phyloP scores from a whole-genome alignment of 2,888 invertebrate genomes.

The Omphaloscelis lunosa region DNA sequence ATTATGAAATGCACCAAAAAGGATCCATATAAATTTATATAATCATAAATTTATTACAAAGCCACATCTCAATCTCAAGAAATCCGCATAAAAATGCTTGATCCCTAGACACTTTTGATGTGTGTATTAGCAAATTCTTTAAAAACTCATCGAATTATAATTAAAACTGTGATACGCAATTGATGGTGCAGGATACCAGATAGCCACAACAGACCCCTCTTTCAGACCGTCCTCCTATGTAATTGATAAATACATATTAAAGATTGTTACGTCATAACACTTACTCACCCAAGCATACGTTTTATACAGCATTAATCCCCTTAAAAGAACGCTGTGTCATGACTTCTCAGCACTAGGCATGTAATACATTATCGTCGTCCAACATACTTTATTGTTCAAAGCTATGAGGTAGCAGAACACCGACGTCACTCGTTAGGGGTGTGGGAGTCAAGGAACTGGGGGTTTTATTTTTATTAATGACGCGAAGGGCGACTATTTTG shows the following conservation, averaged over 20 bases:
- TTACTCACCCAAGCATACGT: neutral
- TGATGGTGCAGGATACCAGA: neutral
- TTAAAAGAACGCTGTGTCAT: constrained; percentile 44
- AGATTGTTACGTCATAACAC: constrained; percentile 10
- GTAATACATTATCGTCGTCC: constrained; percentile 57
- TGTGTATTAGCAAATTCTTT: no score
- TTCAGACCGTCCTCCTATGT: neutral
- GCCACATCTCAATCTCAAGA: no score
- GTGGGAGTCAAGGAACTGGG: neutral
- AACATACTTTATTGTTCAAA: constrained; percentile 41
- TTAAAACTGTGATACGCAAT: no score
- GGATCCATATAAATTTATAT: no score
- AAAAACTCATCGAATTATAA: no score
- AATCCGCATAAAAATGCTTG: no score
- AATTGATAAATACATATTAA: neutral
- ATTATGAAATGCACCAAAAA: no score
- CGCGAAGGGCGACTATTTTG: no score
- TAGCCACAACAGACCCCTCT: neutral
- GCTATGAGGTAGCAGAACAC: constrained; percentile 35
- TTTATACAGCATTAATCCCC: constrained; percentile 46
- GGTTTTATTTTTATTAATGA: no score
- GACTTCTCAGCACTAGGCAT: constrained; percentile 22
- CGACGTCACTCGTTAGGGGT: constrained; percentile 42
- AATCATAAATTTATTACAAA: no score
- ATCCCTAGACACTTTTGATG: no score